A percentile compares a stretch with the other conserved stretches of the same genome.
These are phyloP conservation scores for Crocodylus rhombifer DNA, from an alignment of 2,797 vertebrate genomes.

Conservation along the genomic window DNA sequence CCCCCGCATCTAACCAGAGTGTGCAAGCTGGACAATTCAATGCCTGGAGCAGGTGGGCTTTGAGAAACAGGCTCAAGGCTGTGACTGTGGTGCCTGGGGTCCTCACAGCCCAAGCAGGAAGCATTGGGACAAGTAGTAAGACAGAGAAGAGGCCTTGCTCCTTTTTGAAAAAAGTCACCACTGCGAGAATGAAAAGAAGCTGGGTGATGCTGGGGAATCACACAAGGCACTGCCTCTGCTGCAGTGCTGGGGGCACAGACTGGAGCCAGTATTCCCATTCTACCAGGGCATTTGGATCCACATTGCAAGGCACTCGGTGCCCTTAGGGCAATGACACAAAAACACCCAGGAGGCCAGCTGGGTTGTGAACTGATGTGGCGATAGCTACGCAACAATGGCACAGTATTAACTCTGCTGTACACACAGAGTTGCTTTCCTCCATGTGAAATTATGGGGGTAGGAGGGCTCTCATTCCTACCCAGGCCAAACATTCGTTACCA, in stretches of 20 bases:
- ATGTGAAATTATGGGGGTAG: too few relatives aligned
- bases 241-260: background rate
- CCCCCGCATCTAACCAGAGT: slow-evolving; percentile 3
- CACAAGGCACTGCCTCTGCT: background rate
- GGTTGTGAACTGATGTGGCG: too few relatives aligned
- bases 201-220: slow-evolving; percentile 7
- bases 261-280: background rate
- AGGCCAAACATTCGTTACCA: too few relatives aligned
- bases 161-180: background rate
- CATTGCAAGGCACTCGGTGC: background rate
- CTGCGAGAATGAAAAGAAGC: slow-evolving; percentile 1
- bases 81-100: background rate
- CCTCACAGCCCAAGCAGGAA: background rate
- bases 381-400: too few relatives aligned
- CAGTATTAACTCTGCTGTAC: too few relatives aligned
- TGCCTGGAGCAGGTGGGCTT: background rate
- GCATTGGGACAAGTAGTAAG: background rate
- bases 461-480: too few relatives aligned
- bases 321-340: background rate
- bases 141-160: background rate
- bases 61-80: background rate
- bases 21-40: background rate
- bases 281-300: background rate
- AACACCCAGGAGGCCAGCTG: too few relatives aligned
- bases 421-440: too few relatives aligned